Evolutionary conservation across 2,797 vertebrate species (phyloP), one percentile per base, ranked within the genome.

Genomic region (Prionace glauca): DNA sequence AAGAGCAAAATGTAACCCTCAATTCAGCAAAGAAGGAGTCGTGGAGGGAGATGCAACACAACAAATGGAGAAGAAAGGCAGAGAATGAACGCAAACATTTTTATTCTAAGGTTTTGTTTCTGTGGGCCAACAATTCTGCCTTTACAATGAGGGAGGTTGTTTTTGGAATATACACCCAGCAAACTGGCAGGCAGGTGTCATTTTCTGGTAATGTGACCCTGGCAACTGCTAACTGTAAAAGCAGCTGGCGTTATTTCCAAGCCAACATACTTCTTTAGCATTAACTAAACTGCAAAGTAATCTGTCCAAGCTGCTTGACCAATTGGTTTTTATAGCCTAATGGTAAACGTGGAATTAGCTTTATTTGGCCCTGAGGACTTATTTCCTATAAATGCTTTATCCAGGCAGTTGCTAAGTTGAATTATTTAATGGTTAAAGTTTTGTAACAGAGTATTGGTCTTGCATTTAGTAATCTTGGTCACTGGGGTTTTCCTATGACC

Each of bases 361-460:
- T 95, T n/a, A 3, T 95, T 95, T 95, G 45, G 56, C 45, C 65
- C 9, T 69, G 62, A 36, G 65, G 67, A 20, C 9, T 45, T 71
- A n/a, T 69, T 60, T 93, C 69, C 45, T 87, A 41, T 29, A 50
- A 56, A 45, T 87, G 29, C 86, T 56, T 56, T 87, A 24, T 20
- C 92, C 36, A 67, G 45, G 18, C 50, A 50, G 93, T 72, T 77
- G 93, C 69, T 10, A 94, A n/a, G 29, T 72, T 71, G 67, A 67
- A 95, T 95, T 95, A 29, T 95, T 56, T 71, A 95, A n/a, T 74
- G 71, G 8, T 56, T 32, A 56, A 77, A 60, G 45, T 72, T 95
- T 77, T 77, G 5, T 77, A 56, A 29, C 71, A 60, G 41, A 92
- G 8, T 67, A 36, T 7, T 36, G 62, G 36, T 12, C 65, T 69